Base-by-base conservation (phyloP, 1,140 invertebrate species). In the Hesperophylax magnus region DNA sequence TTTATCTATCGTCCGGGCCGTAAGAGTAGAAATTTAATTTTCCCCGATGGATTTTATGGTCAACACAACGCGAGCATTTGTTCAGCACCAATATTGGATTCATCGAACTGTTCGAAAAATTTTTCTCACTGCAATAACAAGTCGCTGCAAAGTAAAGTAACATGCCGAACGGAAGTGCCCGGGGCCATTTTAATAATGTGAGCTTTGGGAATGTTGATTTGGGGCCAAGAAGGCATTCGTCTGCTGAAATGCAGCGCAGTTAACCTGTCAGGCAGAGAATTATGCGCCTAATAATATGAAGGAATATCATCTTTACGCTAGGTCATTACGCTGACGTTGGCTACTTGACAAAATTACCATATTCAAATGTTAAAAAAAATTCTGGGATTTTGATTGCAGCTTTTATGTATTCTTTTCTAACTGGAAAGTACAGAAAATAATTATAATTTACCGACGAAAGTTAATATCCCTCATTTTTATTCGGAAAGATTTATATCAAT, bases 121-220 rank as follows among this genome's bases (percentile, higher is more conserved):
- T 0, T 2, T 14, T 47, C 8, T 11, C 9, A 47, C 39, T 47
- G 11, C 39, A 47, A 47, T 47, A 47, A 47, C 39, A 47, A 47
- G 39, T 47, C 39, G 1, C 39, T 11, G 39, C 9, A 47, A 47
- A 47, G 39, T 47, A 3, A 47, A 47, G 14, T 47, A 47, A 47
- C 11, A 47, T 47, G 11, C 39, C 39, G 39, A 14, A 3, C 1
- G 9, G 39, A 8, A 47, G 9, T 11, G 11, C 39, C 58, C 7
- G 31, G 75, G 31, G 58, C 24, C 58, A 77, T 77, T 77, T 63
- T 77, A 77, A 77, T 77, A 77, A 77, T 77, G 54, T 61, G 75
- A 77, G 75, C 56, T 77, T 47, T n/a, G 75, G 27, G 56, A 77
- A 77, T 77, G 75, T 77, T 60, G 75, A 77, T 77, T 77, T 77